A percentile compares a stretch with the other conserved stretches of the same genome.
Evolutionary conservation across 2,888 invertebrate species (phyloP).

Genomic region (Sialis lutaria): DNA sequence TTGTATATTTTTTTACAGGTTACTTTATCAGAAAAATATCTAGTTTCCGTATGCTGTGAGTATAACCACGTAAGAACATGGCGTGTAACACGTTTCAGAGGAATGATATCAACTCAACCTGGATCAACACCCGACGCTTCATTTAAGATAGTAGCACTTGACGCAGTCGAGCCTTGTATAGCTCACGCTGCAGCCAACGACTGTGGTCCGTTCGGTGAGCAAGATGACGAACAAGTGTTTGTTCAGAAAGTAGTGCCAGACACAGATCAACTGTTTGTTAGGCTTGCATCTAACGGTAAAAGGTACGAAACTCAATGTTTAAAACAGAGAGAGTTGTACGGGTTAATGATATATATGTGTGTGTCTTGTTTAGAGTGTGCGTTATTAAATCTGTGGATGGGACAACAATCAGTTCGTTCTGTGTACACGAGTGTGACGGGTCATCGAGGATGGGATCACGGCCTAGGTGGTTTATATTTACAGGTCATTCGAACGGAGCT

Average conservation of each 20-base stretch:
- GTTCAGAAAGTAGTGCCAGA: constrained; percentile 96
- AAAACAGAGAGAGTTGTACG: neutral
- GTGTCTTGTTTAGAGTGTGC: constrained; percentile 86
- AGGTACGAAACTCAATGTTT: constrained; percentile 31
- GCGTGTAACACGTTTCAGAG: constrained; percentile 91
- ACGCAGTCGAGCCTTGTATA: constrained; percentile 44
- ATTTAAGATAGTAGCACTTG: constrained; percentile 83
- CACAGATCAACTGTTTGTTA: constrained; percentile 84
- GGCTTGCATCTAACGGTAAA: constrained; percentile 89
- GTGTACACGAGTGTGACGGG: constrained; percentile 95
- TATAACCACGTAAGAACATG: constrained; percentile 97
- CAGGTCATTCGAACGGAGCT: constrained; percentile 82
- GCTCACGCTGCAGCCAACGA: constrained; percentile 47
- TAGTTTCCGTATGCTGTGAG: constrained; percentile 92
- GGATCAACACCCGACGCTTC: constrained; percentile 95
- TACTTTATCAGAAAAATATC: constrained; percentile 84
- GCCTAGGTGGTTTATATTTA: constrained; percentile 75
- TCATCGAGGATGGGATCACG: constrained; percentile 82
- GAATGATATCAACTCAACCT: constrained; percentile 98
- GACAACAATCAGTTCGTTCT: constrained; percentile 85
- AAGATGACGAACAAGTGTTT: constrained; percentile 95
- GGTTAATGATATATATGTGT: no score
- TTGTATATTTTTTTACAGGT: constrained; percentile 34
- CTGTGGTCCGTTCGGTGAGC: constrained; percentile 89
- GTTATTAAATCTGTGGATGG: constrained; percentile 89